phyloP scores from a whole-genome alignment of 2,888 invertebrate species.

The Ormyrus rosae region DNA sequence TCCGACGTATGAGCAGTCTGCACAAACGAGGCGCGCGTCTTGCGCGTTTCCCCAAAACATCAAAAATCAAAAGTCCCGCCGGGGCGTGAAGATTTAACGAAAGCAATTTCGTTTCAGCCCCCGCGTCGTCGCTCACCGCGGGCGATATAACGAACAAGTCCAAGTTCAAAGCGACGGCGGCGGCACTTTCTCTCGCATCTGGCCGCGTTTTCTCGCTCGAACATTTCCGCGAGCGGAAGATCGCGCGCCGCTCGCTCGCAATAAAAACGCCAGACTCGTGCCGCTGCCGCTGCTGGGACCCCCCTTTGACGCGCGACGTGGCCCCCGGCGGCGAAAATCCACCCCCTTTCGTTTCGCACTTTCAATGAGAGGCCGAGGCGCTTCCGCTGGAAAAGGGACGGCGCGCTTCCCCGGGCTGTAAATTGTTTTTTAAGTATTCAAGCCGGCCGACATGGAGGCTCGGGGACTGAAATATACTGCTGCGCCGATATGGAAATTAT shows the following conservation, averaged over 20 bases:
- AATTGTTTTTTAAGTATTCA: constrained; percentile 41
- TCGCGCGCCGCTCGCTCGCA: constrained; percentile 19
- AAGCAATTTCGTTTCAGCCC: neutral
- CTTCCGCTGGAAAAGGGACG: neutral
- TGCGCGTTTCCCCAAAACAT: constrained; percentile 3
- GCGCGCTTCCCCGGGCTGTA: neutral
- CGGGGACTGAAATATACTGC: no score
- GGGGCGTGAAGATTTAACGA: constrained; percentile 42
- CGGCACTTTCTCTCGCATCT: neutral
- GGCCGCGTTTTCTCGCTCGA: neutral
- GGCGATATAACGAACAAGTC: neutral
- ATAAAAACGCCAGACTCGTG: constrained; percentile 31
- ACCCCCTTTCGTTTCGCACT: neutral
- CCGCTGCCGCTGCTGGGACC: neutral
- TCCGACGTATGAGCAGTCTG: no score
- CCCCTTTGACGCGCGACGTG: neutral
- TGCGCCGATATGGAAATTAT: no score
- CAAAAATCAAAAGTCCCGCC: neutral
- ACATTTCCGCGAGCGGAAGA: constrained; percentile 21
- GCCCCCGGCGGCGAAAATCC: constrained; percentile 25
- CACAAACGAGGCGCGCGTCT: no score
- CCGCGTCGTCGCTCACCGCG: neutral
- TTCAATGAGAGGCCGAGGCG: constrained; percentile 16
- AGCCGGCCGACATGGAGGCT: neutral
- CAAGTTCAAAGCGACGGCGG: constrained; percentile 25